A percentile compares a stretch with the other conserved stretches of the same genome.
Conservation (phyloP, 2,113 vertebrate species). For the Physeter macrocephalus region DNA sequence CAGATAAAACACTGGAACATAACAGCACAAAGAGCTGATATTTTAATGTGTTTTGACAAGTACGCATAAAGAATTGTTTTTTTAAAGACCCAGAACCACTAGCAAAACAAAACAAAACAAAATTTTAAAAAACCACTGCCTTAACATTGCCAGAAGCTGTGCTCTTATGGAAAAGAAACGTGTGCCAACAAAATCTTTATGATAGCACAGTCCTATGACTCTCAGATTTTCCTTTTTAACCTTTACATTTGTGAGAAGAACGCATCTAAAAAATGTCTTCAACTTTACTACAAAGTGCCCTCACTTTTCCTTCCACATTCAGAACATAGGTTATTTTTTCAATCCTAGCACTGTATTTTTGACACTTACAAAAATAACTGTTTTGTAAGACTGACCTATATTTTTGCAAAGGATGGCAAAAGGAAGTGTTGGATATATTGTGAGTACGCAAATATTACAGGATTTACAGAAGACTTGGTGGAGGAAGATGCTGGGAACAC, state of each 20-base stretch:
- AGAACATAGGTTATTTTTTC: background rate
- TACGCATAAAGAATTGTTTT: background rate
- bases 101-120: background rate
- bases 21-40: background rate
- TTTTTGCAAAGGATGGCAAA: background rate
- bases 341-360: rapidly evolving
- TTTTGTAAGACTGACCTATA: background rate
- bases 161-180: background rate
- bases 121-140: background rate
- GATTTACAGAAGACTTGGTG: background rate
- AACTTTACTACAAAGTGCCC: background rate
- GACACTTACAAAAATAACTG: background rate
- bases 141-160: background rate
- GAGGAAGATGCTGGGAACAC: background rate
- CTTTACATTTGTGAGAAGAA: background rate
- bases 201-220: background rate
- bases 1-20: background rate
- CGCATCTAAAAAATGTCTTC: background rate
- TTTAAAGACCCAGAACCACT: background rate
- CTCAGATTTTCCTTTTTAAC: background rate
- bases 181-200: background rate
- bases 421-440: background rate
- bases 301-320: background rate
- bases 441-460: background rate
- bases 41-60: background rate